Percentiles rank a stretch among this genome's conserved stretches.
Evolutionary conservation across 2,888 invertebrate species (phyloP).

Genomic region (Dicycla oo): DNA sequence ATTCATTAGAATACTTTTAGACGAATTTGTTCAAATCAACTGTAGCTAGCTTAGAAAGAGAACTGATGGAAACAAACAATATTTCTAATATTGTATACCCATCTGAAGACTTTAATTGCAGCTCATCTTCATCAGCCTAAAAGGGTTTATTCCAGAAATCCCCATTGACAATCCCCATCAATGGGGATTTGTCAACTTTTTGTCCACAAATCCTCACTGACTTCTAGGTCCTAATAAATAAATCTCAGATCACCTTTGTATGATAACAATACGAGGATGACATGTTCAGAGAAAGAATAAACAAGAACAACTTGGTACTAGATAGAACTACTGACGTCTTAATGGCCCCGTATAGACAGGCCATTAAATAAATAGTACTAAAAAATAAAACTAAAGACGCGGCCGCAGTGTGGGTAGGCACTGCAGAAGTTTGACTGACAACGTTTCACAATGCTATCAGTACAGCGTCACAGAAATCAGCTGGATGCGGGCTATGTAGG

Average conservation of each 20-base stretch:
- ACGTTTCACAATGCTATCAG: not conserved
- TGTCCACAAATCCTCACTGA: no score
- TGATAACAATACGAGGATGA: not conserved
- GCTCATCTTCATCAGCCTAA: not conserved
- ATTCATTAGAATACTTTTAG: not conserved
- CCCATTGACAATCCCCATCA: no score
- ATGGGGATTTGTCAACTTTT: no score
- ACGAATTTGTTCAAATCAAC: not conserved
- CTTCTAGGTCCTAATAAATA: no score
- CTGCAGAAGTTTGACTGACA: not conserved
- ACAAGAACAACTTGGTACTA: not conserved
- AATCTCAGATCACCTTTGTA: not conserved
- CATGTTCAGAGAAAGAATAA: not conserved
- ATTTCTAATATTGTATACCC: not conserved
- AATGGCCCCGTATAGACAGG: not conserved
- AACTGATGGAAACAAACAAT: no score
- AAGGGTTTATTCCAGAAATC: no score
- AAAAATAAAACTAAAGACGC: not conserved
- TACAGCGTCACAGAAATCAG: not conserved
- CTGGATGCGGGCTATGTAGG: not conserved
- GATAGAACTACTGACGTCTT: not conserved
- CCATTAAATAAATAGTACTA: not conserved
- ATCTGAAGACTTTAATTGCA: not conserved
- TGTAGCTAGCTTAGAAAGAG: not conserved
- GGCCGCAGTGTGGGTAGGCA: not conserved